Percentiles rank a stretch among this genome's conserved stretches.
Evolutionary conservation across 1,140 invertebrate species (phyloP).

Genomic region (Vollenhovia emeryi): DNA sequence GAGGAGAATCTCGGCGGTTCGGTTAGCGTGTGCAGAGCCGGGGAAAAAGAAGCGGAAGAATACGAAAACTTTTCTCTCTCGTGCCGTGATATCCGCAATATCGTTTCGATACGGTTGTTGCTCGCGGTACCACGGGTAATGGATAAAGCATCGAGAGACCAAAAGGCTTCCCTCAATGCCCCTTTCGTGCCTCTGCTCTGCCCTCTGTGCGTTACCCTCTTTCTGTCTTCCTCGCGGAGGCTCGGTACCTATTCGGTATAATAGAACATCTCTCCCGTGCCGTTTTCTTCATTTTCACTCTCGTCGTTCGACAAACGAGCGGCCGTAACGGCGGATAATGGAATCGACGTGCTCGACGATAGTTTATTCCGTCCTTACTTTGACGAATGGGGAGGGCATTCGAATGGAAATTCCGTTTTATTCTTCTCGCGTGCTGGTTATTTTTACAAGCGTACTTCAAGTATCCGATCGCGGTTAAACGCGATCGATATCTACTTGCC

Average conservation of each 20-base stretch:
- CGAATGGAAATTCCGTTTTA: conserved; percentile 78
- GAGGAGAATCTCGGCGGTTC: conserved; percentile 14
- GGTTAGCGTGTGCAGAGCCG: conserved; percentile 2
- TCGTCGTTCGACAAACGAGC: conserved; percentile 69
- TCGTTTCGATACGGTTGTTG: conserved; percentile 60
- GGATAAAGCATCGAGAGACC: conserved; percentile 52
- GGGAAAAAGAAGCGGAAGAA: not conserved
- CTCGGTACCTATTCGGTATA: conserved; percentile 73
- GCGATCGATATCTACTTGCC: not conserved
- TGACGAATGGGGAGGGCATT: conserved; percentile 60
- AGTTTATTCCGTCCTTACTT: conserved; percentile 76
- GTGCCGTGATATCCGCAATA: conserved; percentile 23
- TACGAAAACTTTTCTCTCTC: conserved; percentile 45
- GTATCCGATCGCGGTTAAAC: not conserved
- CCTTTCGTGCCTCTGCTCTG: not conserved
- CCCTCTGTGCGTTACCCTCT: not conserved
- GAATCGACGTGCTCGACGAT: conserved; percentile 76
- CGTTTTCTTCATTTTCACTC: conserved; percentile 58
- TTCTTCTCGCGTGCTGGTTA: conserved; percentile 32
- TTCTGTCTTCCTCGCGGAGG: not conserved
- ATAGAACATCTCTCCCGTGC: conserved; percentile 72
- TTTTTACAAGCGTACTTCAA: conserved; percentile 9
- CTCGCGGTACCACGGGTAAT: conserved; percentile 28
- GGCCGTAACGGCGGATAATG: conserved; percentile 73
- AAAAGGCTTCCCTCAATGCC: conserved; percentile 22